Evolutionary conservation across 2,113 vertebrate species (phyloP).

Genomic region (Brachionichthys hirsutus): DNA sequence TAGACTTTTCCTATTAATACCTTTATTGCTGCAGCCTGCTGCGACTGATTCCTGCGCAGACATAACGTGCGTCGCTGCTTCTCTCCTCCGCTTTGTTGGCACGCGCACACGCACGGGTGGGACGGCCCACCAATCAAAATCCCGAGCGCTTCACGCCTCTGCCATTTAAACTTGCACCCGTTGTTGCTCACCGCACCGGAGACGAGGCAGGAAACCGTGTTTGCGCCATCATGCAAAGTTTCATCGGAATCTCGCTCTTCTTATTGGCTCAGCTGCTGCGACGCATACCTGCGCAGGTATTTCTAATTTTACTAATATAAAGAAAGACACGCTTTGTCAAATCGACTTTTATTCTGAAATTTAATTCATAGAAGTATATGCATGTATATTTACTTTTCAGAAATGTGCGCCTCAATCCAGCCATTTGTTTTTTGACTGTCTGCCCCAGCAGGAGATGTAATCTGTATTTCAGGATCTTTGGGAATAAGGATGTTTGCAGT

Average conservation of each 20-base stretch:
- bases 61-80: too few relatives aligned
- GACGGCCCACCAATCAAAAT: conserved; percentile 10
- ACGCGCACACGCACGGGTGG: conserved; percentile 11
- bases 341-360: not conserved
- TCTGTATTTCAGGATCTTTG: not conserved
- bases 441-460: not conserved
- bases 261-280: conserved; percentile 49
- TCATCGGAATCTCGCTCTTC: conserved; percentile 32
- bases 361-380: not conserved
- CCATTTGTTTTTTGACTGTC: conserved; percentile 5
- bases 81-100: not conserved
- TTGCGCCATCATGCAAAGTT: conserved; percentile 46
- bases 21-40: too few relatives aligned
- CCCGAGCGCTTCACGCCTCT: not conserved
- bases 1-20: too few relatives aligned
- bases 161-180: not conserved
- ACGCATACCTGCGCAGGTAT: conserved; percentile 65
- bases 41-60: too few relatives aligned
- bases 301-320: not conserved
- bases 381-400: not conserved
- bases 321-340: not conserved
- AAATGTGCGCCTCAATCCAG: conserved; percentile 1
- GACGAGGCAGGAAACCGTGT: not conserved
- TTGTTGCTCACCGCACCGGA: not conserved
- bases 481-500: not conserved